Evolutionary conservation across 2,113 vertebrate genomes (phyloP).

Genomic region (Lagopus muta): DNA sequence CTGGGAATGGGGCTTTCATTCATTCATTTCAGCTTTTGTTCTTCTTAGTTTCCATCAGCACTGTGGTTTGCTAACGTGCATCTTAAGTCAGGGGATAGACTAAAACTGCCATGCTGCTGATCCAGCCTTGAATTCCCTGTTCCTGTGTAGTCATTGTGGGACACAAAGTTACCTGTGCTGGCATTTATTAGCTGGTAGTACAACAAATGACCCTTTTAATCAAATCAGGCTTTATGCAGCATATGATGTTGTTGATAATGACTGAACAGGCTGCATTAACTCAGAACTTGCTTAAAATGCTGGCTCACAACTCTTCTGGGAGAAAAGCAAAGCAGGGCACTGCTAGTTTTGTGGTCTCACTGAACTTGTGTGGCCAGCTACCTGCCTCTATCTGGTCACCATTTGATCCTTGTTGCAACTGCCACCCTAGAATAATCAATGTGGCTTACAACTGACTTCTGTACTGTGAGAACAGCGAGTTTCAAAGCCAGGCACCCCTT

Average conservation of each 20-base stretch:
- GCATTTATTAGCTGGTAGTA: not conserved
- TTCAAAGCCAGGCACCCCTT: not conserved
- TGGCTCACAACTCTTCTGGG: rapidly evolving
- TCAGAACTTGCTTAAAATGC: not conserved
- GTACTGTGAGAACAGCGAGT: not conserved
- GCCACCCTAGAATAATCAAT: not conserved
- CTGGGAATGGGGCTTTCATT: too few relatives aligned
- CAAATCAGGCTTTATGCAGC: not conserved
- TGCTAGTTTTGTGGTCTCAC: not conserved
- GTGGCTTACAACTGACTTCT: rapidly evolving
- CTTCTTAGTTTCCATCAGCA: rapidly evolving
- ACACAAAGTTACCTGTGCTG: not conserved
- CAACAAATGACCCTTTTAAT: not conserved
- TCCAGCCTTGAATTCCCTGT: not conserved
- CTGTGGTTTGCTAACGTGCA: rapidly evolving
- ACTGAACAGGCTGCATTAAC: not conserved
- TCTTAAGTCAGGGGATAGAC: not conserved
- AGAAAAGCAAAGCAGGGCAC: not conserved
- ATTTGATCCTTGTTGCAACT: not conserved
- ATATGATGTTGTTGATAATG: not conserved
- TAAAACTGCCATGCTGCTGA: not conserved
- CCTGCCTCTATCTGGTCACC: not conserved
- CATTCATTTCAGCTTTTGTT: not conserved
- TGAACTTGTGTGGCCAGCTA: rapidly evolving
- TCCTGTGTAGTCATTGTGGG: not conserved